These are phyloP conservation scores for Cactoblastis cactorum DNA, from an alignment of 2,888 invertebrate genomes.

Conservation along the genomic window DNA sequence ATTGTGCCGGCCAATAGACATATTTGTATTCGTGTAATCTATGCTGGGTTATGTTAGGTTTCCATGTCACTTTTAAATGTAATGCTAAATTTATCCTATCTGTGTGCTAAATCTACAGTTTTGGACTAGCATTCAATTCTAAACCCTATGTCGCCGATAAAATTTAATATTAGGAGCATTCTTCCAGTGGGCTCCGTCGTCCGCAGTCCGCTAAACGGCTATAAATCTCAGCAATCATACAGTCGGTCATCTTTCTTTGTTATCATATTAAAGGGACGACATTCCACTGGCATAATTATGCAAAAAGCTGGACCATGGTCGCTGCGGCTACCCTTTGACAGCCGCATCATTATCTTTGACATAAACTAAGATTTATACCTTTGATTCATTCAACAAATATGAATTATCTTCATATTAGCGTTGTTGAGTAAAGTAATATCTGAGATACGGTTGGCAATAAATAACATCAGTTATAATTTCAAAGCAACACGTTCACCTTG, in stretches of 20 bases:
- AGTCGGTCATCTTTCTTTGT: conserved; percentile 74
- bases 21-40: conserved; percentile 58
- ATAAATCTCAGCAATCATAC: conserved; percentile 65
- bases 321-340: conserved; percentile 71
- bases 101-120: neutral
- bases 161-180: conserved; percentile 28
- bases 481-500: conserved; percentile 8
- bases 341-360: conserved; percentile 74
- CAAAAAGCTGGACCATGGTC: conserved; percentile 73
- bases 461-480: conserved; percentile 6
- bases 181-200: conserved; percentile 43
- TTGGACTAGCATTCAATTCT: conserved; percentile 4
- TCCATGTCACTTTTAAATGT: conserved; percentile 17
- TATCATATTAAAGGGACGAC: conserved; percentile 71
- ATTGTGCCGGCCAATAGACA: conserved; percentile 62
- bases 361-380: conserved; percentile 71
- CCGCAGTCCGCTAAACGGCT: conserved; percentile 33
- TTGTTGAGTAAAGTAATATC: conserved; percentile 19
- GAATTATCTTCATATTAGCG: conserved; percentile 44
- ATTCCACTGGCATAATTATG: conserved; percentile 75
- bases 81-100: conserved; percentile 6
- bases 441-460: conserved; percentile 3
- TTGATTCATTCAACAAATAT: conserved; percentile 69
- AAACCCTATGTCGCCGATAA: neutral
- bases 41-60: conserved; percentile 50